Evolutionary conservation across 2,113 vertebrate species (phyloP).

Genomic region (Hemibagrus wyckioides): DNA sequence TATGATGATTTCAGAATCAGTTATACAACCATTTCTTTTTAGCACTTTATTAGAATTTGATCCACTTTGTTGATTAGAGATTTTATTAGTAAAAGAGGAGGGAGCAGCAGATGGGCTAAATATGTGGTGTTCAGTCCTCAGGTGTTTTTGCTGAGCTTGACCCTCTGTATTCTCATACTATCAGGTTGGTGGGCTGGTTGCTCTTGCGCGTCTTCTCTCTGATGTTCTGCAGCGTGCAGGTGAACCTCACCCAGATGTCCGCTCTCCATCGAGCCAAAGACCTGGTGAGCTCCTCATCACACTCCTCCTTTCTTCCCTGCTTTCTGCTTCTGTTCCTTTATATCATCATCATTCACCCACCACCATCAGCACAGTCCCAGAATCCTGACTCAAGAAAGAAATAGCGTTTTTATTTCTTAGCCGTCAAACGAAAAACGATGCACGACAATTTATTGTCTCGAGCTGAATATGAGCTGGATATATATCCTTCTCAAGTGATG

Average conservation of each 20-base stretch:
- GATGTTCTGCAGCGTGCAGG: constrained; percentile 68
- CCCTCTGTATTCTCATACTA: background rate
- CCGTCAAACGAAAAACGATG: background rate
- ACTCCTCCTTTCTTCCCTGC: background rate
- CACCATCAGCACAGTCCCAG: background rate
- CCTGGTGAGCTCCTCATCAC: constrained; percentile 60
- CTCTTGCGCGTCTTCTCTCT: constrained; percentile 68
- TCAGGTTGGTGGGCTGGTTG: constrained; percentile 70
- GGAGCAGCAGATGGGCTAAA: background rate
- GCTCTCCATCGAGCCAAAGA: constrained; percentile 64
- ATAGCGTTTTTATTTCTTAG: background rate
- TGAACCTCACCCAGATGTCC: constrained; percentile 72
- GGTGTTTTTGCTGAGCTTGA: background rate
- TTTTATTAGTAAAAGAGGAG: too few species aligned
- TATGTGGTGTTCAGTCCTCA: background rate
- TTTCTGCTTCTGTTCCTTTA: background rate
- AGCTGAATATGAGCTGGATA: background rate
- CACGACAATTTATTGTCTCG: background rate
- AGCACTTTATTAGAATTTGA: too few species aligned
- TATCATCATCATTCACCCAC: too few species aligned
- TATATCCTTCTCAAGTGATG: background rate
- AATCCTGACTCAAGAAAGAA: background rate
- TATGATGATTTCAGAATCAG: too few species aligned
- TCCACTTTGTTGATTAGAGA: too few species aligned
- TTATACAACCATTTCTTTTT: too few species aligned